Evolutionary conservation across 2,797 vertebrate genomes (phyloP), one percentile per base, ranked within the genome.

Genomic region (Salmo trutta): DNA sequence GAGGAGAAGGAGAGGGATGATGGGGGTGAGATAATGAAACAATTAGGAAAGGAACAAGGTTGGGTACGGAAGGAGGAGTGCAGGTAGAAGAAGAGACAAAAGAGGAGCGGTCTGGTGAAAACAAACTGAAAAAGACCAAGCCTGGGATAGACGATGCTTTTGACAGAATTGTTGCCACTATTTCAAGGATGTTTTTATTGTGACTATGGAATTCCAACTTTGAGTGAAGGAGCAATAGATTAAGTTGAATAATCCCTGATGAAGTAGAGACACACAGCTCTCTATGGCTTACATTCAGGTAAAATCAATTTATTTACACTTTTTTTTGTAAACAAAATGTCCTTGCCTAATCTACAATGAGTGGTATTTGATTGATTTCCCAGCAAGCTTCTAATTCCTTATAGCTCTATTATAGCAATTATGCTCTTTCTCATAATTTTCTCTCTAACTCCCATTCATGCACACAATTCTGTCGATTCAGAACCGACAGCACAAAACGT

Each of bases 251-350:
- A 56, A 75, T 21, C 77, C 12, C 14, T 2, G 0, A 88, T 85
- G 81, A 85, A 33, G 82, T 3, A 1, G 29, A 76, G 51, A 2
- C 69, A 33, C 73, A 65, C 56, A 66, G 72, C 81, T 72, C 65
- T 24, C 17, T 47, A 77, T 71, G n/a, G 29, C 76, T 77, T 80
- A 72, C 27, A 8, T 76, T 81, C 77, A 87, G 90, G 91, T 93
- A 79, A 91, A 90, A 74, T 53, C 17, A n/a, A 52, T 76, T 74
- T 66, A 8, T 27, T 16, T 54, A 29, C 15, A 54, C 15, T 27
- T 36, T 24, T 24, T 27, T 29, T 21, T 41, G n/a, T 36, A 14
- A 19, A 33, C 31, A 16, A 59, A 21, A n/a, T 24, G 27, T n/a
- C 4, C 53, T 70, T 17, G 17, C 31, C 10, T 71, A 19, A 62